phyloP scores from a whole-genome alignment of 2,113 vertebrate genomes.

The Gnathonemus longibarbis region DNA sequence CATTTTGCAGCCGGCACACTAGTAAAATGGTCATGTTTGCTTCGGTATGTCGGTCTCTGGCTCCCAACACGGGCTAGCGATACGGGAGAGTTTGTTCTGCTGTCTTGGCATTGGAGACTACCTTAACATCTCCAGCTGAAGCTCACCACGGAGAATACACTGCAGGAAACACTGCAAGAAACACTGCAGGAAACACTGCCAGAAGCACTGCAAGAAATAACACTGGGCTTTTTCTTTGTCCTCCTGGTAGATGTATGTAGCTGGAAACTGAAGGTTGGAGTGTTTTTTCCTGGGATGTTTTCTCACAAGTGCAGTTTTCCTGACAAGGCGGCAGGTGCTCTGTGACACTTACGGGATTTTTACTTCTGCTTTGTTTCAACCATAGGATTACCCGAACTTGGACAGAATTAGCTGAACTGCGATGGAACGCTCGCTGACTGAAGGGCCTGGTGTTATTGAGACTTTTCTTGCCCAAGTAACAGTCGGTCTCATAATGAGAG shows the following conservation, averaged over 20 bases:
- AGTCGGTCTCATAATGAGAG: constrained; percentile 40
- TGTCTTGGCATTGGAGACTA: neutral
- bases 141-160: neutral
- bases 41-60: neutral
- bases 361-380: neutral
- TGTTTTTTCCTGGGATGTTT: neutral
- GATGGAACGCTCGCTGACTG: neutral
- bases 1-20: neutral
- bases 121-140: neutral
- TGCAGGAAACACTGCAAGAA: neutral
- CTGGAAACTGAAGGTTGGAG: neutral
- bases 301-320: neutral
- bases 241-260: neutral
- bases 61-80: neutral
- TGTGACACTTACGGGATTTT: neutral
- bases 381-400: neutral
- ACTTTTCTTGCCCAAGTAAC: constrained; percentile 37
- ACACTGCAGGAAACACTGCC: neutral
- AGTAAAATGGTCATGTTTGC: neutral
- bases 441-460: neutral
- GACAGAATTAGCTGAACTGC: neutral
- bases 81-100: neutral
- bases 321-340: neutral
- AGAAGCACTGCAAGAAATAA: neutral
- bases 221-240: neutral